These are phyloP conservation scores for Myiopsitta monachus DNA, from an alignment of 2,113 vertebrate genomes.

Conservation along the genomic window DNA sequence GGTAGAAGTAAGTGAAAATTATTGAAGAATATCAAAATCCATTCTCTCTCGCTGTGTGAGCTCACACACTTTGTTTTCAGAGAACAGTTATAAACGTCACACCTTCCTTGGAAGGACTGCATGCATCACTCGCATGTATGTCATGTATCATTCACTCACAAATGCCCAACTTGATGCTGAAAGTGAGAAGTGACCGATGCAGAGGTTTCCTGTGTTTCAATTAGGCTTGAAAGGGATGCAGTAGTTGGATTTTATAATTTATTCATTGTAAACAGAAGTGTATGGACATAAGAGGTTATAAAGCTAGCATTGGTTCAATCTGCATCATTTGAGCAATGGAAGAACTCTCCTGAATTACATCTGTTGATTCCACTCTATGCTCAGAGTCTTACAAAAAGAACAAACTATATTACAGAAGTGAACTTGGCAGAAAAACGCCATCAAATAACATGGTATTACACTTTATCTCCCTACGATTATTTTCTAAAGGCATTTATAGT, in stretches of 20 bases:
- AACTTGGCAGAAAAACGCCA: not conserved
- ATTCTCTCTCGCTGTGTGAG: not conserved
- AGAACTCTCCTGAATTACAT: not conserved
- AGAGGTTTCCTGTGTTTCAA: not conserved
- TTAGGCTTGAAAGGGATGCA: not conserved
- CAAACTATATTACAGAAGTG: not conserved
- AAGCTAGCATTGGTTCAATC: not conserved
- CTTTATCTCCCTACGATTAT: not conserved
- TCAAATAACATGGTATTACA: not conserved
- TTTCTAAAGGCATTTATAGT: not conserved
- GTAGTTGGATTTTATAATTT: not conserved
- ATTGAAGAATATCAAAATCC: not conserved
- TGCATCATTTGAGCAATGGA: not conserved
- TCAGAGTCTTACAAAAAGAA: not conserved
- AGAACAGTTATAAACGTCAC: not conserved
- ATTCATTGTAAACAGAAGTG: not conserved
- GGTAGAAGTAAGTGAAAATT: not conserved
- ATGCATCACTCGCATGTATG: too few relatives aligned
- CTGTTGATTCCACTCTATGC: not conserved
- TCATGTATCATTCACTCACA: not conserved
- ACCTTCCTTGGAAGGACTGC: not conserved
- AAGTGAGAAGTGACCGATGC: not conserved
- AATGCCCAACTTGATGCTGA: not conserved
- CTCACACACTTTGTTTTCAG: slow-evolving; percentile 30
- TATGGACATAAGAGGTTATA: not conserved